These are phyloP conservation scores for Drosophila fungiperda DNA, from an alignment of 2,888 invertebrate species.

Conservation along the genomic window DNA sequence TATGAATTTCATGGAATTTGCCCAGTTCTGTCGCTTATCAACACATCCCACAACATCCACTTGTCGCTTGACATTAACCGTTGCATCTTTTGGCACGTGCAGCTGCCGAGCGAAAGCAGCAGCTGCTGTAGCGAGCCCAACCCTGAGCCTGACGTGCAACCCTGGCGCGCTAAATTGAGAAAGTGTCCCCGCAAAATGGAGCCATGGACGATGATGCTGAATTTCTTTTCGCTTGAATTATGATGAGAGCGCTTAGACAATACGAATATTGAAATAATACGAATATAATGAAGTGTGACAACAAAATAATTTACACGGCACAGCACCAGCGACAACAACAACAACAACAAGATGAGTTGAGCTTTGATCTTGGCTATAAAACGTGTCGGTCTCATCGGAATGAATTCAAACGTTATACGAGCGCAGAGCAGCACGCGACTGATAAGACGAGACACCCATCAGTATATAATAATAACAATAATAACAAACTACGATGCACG, in stretches of 20 bases:
- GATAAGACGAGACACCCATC: constrained; percentile 39
- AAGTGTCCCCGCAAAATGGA: constrained; percentile 47
- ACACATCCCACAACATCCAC: constrained; percentile 38
- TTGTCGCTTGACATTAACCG: constrained; percentile 4
- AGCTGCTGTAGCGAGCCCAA: constrained; percentile 23
- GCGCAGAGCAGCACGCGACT: constrained; percentile 62
- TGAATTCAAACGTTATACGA: constrained; percentile 71
- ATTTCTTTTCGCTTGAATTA: constrained; percentile 53
- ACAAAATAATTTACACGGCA: background rate
- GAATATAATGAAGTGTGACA: background rate
- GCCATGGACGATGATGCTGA: constrained; percentile 9
- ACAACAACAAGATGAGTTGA: constrained; percentile 9
- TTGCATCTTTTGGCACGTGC: constrained; percentile 50
- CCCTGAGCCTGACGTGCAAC: constrained; percentile 25
- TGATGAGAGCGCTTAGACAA: background rate
- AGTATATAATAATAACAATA: constrained; percentile 7
- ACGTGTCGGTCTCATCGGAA: constrained; percentile 56
- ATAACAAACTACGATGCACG: constrained; percentile 33
- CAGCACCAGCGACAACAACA: constrained; percentile 10
- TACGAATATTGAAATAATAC: constrained; percentile 6
- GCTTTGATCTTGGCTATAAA: constrained; percentile 60
- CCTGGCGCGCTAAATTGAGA: constrained; percentile 40
- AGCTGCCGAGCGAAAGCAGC: constrained; percentile 35
- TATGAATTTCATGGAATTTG: constrained; percentile 64
- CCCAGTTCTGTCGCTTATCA: constrained; percentile 43